These are phyloP conservation scores for Callocephalon fimbriatum DNA, from an alignment of 2,113 vertebrate species.

Conservation along the genomic window DNA sequence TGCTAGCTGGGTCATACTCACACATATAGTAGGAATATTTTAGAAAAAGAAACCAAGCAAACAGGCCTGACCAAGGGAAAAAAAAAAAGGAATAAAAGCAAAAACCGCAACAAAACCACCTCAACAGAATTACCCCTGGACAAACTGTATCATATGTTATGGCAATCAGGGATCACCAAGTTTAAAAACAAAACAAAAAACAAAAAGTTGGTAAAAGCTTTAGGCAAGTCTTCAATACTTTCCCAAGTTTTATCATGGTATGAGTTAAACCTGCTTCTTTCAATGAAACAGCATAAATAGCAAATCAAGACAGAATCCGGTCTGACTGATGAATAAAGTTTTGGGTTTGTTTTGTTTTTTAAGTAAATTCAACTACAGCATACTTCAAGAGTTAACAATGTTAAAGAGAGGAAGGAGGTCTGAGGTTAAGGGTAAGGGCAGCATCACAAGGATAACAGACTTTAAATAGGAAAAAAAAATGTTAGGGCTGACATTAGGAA, in stretches of 20 bases:
- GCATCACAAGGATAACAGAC: neutral
- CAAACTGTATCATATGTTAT: neutral
- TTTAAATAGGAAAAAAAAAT: conserved; percentile 48
- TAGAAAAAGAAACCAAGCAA: neutral
- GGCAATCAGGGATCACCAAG: neutral
- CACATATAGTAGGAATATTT: neutral
- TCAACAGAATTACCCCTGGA: neutral
- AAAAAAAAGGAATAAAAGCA: neutral
- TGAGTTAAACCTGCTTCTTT: neutral
- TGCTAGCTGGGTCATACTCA: neutral
- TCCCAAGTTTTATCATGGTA: neutral
- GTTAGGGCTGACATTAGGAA: conserved; percentile 48
- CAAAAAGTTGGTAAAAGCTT: neutral
- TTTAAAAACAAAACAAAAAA: neutral
- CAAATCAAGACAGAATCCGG: neutral
- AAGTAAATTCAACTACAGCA: neutral
- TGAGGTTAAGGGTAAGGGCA: conserved; percentile 41
- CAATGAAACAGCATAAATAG: neutral
- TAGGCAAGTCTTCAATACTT: neutral
- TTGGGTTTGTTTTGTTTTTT: neutral
- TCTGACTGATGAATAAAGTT: neutral
- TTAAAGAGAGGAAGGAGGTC: neutral
- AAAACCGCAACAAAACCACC: neutral
- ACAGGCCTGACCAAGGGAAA: neutral
- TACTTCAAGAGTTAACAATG: neutral